phyloP scores from a whole-genome alignment of 1,140 invertebrate species.

The silkworm (Bombyx mori) region ASM3026992v2 NC_085129.1:14990001-14990500 shows the following conservation, averaged over 20 bases:
- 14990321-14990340: too few species aligned
- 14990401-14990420: too few species aligned
- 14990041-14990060: slow-evolving; percentile 27
- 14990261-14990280: slow-evolving; percentile 5
- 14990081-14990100: slow-evolving; percentile 3
- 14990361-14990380: too few species aligned
- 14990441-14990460: too few species aligned
- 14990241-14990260: slow-evolving; percentile 24
- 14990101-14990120: slow-evolving; percentile 1
- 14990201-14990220: slow-evolving; percentile 39
- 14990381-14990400: too few species aligned
- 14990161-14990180: slow-evolving; percentile 34
- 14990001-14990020: slow-evolving; percentile 15
- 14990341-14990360: too few species aligned
- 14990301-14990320: slow-evolving; percentile 5
- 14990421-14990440: too few species aligned
- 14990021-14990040: slow-evolving; percentile 24
- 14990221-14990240: slow-evolving; percentile 24
- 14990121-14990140: slow-evolving; percentile 1
- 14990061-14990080: slow-evolving; percentile 7
- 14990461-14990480: too few species aligned
- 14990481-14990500: too few species aligned
- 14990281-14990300: not conserved
- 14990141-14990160: slow-evolving; percentile 11
- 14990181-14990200: slow-evolving; percentile 40